Conservation (phyloP, 2,888 invertebrate genomes). For the Cephus nigrinus region DNA sequence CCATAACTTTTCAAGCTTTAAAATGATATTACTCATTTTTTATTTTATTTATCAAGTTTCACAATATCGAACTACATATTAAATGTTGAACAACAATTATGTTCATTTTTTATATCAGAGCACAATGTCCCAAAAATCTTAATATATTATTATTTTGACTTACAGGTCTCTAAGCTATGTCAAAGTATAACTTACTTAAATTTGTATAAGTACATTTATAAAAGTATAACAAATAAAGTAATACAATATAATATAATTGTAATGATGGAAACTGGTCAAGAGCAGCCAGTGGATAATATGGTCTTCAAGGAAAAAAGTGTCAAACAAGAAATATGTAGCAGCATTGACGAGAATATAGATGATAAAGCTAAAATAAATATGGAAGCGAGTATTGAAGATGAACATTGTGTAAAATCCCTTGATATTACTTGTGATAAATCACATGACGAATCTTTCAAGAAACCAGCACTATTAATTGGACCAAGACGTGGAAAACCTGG, state of each 20-base stretch:
- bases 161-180: background rate
- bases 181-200: background rate
- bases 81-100: background rate
- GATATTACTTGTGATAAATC: background rate
- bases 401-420: background rate
- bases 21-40: background rate
- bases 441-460: conserved; percentile 40
- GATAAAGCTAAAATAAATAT: background rate
- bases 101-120: background rate
- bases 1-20: background rate
- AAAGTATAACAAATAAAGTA: background rate
- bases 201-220: background rate
- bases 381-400: background rate
- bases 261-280: background rate
- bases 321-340: background rate
- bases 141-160: background rate
- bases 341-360: background rate
- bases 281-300: background rate
- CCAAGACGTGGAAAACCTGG: conserved; percentile 44
- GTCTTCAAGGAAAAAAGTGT: background rate
- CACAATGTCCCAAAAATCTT: background rate
- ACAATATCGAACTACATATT: background rate
- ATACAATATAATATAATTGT: background rate
- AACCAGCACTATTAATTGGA: conserved; percentile 46
- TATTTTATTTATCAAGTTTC: background rate